Percentiles rank a stretch among this genome's conserved stretches.
These are phyloP conservation scores for Labrus mixtus DNA, from an alignment of 2,113 vertebrate species.

Conservation along the genomic window DNA sequence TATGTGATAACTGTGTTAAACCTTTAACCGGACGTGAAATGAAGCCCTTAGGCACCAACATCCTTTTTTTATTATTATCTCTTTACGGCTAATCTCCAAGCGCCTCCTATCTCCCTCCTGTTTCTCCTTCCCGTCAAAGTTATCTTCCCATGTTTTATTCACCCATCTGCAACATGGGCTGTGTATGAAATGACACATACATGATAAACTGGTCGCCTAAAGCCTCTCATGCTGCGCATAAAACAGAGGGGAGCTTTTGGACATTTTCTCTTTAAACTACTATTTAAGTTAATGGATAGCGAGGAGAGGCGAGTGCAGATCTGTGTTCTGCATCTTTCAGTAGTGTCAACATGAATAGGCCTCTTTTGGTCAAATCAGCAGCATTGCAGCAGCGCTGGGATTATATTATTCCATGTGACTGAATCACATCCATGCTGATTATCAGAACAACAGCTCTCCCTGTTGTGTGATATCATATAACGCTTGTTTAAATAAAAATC, in stretches of 20 bases:
- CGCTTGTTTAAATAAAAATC: no score
- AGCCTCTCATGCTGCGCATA: conserved; percentile 23
- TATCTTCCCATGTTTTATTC: conserved; percentile 69
- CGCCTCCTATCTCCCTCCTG: conserved; percentile 39
- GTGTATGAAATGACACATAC: conserved; percentile 44
- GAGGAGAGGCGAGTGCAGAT: conserved; percentile 14
- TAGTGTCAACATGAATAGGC: background rate
- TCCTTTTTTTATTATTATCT: conserved; percentile 16
- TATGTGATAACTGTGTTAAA: conserved; percentile 27
- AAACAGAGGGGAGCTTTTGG: conserved; percentile 22
- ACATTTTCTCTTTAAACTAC: conserved; percentile 34
- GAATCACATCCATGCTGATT: no score
- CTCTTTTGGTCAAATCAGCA: background rate
- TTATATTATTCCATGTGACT: no score
- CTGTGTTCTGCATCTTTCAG: background rate
- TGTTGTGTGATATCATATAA: no score
- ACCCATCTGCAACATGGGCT: conserved; percentile 36
- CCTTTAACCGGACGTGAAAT: conserved; percentile 41
- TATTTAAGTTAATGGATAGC: conserved; percentile 2
- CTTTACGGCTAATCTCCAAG: conserved; percentile 49
- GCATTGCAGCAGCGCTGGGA: no score
- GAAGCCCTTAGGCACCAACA: conserved; percentile 27
- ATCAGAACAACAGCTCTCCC: no score
- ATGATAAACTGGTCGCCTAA: conserved; percentile 38
- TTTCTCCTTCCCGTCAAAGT: conserved; percentile 55